A percentile compares a stretch with the other conserved stretches of the same genome.
Conservation (phyloP, 2,113 vertebrate species). For the Pontoporia blainvillei region DNA sequence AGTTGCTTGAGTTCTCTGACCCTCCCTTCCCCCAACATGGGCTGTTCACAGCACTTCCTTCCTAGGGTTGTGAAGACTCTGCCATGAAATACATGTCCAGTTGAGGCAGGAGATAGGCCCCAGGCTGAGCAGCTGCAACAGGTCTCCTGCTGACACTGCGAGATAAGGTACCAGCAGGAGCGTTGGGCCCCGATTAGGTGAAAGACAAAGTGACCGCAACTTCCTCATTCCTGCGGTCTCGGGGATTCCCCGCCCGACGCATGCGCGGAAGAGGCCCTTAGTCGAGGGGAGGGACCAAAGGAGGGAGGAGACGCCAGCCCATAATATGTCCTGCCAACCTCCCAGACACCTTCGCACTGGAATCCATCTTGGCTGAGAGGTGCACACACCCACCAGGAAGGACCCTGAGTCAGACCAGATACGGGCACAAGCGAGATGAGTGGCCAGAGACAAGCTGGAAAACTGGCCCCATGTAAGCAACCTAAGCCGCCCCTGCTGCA, state of each 20-base stretch:
- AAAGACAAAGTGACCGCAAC: no score
- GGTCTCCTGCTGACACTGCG: not conserved
- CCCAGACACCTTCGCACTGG: not conserved
- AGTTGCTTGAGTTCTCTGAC: not conserved
- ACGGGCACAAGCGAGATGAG: not conserved
- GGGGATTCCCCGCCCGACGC: accelerated
- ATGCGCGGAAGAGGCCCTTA: accelerated
- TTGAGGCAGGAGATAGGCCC: no score
- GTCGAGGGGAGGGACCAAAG: not conserved
- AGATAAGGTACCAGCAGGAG: no score
- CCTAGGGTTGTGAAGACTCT: not conserved
- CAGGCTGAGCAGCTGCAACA: not conserved
- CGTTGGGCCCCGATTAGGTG: accelerated
- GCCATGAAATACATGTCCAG: accelerated
- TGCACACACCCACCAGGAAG: not conserved
- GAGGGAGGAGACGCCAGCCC: not conserved
- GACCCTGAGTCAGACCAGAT: not conserved
- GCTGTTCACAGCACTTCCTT: accelerated
- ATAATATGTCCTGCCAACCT: not conserved
- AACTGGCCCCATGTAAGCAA: accelerated
- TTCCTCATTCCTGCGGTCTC: not conserved
- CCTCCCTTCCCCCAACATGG: not conserved
- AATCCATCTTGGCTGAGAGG: not conserved
- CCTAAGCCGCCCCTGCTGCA: accelerated
- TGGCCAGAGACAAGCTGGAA: not conserved